These are phyloP conservation scores for Apis mellifera DNA, from an alignment of 1,140 invertebrate species.

Conservation along the genomic window Amel_HAv3.1 CM009937.2:9121501-9122000, in stretches of 20 bases:
- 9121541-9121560: neutral
- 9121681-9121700: constrained; percentile 40
- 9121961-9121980: neutral
- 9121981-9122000: too few relatives aligned
- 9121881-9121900: constrained; percentile 27
- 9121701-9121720: constrained; percentile 53
- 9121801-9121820: constrained; percentile 63
- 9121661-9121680: constrained; percentile 37
- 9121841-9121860: constrained; percentile 32
- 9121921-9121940: neutral
- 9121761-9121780: constrained; percentile 76
- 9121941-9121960: neutral
- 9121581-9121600: neutral
- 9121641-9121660: neutral
- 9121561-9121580: neutral
- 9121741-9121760: constrained; percentile 72
- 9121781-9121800: constrained; percentile 76
- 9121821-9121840: constrained; percentile 50
- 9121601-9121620: neutral
- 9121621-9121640: neutral
- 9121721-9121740: constrained; percentile 69
- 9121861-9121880: constrained; percentile 4
- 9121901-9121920: neutral
- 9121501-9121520: neutral
- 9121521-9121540: too few relatives aligned